Base-by-base conservation (phyloP, 2,113 vertebrate genomes). In the Chlamydotis undulata region DNA sequence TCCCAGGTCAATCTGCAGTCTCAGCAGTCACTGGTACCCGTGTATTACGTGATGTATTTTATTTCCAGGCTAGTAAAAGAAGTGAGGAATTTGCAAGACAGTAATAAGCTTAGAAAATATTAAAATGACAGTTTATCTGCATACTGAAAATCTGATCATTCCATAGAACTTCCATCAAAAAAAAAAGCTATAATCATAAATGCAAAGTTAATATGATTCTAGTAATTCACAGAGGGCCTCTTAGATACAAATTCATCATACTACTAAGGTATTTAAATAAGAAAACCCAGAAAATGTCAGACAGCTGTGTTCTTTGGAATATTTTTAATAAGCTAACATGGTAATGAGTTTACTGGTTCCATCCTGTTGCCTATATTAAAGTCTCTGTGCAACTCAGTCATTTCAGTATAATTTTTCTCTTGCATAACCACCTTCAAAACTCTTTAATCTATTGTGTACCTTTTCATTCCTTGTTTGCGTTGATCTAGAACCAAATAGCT, bases 151-250 rank as follows among this genome's bases (percentile, higher is more conserved):
- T 53, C 67, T 76, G 45, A 10, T 90, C 25, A 80, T 80, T 73
- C n/a, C 3, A 0, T 24, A 41, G 49, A 75, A 41, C 10, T 79
- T 71, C 26, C 5, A 1, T 41, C 53, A 41, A 73, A 94, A 76
- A 25, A 69, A 77, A 91, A 95, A 74, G 5, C 31, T 87, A 35
- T 81, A 90, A 96, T 88, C 88, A 77, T 33, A 95, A 95, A 83
- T 61, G 57, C 59, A 83, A 91, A 90, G 26, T 88, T 78, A 95
- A 50, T 79, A 52, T 35, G 3, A 71, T 57, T 74, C 64, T 47
- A 33, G 56, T 73, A 88, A 74, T 83, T 77, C 67, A 56, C 61
- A 67, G 26, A 29, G 31, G 24, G 19, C n/a, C 50, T 88, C 33
- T 63, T 73, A 87, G 71, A 33, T 24, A 49, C 13, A 39, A 80